phyloP scores from a whole-genome alignment of 1,140 invertebrate species.

The Bradysia coprophila region DNA sequence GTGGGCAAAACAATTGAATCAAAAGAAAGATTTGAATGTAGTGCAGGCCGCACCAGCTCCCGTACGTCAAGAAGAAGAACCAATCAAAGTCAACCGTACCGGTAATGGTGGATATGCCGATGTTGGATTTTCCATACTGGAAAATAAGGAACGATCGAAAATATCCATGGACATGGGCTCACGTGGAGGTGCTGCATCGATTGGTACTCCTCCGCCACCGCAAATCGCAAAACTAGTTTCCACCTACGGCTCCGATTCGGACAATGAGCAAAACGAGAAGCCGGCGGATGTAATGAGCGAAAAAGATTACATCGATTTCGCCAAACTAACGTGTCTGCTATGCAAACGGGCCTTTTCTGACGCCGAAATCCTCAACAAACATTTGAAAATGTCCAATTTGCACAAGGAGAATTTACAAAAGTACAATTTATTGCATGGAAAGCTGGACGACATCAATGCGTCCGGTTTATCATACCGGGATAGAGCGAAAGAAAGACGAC shows the following conservation, averaged over 20 bases:
- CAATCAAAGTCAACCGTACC: conserved; percentile 9
- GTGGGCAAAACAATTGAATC: conserved; percentile 95
- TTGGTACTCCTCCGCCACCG: not conserved
- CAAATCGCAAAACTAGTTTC: conserved; percentile 38
- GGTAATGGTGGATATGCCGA: conserved; percentile 46
- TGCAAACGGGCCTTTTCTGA: conserved; percentile 91
- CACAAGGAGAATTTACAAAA: conserved; percentile 85
- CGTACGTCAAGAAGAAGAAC: not conserved
- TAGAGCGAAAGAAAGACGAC: conserved; percentile 82
- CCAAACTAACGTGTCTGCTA: conserved; percentile 80
- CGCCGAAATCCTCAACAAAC: conserved; percentile 73
- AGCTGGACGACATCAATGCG: not conserved
- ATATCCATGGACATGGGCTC: not conserved
- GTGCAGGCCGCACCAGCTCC: conserved; percentile 12
- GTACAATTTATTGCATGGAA: conserved; percentile 13
- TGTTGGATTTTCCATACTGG: conserved; percentile 74
- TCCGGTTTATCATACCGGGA: conserved; percentile 53
- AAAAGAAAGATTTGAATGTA: conserved; percentile 67
- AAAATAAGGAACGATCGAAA: conserved; percentile 31
- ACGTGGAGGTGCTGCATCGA: not conserved
- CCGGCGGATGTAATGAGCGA: conserved; percentile 23
- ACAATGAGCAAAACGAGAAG: conserved; percentile 12
- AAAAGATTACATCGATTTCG: conserved; percentile 58
- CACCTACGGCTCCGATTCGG: conserved; percentile 41
- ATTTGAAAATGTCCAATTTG: conserved; percentile 83